These are phyloP conservation scores for Sphaerophoria taeniata DNA, from an alignment of 2,888 invertebrate species.

Conservation along the genomic window DNA sequence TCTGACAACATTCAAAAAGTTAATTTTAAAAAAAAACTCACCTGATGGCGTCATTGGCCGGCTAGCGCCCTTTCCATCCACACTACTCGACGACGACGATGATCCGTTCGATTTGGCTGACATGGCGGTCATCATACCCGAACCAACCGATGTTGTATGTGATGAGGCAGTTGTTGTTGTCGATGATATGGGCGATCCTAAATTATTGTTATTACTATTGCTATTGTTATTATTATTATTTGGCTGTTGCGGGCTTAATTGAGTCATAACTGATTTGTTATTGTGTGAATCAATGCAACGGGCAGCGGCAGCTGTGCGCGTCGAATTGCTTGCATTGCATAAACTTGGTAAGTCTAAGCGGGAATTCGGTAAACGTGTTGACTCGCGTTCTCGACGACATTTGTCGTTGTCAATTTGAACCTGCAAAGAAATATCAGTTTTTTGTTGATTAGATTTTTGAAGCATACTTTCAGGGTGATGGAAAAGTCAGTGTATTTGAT, in stretches of 20 bases:
- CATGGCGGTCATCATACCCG: slow-evolving; percentile 75
- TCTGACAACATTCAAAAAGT: too few species aligned
- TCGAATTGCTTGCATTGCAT: slow-evolving; percentile 77
- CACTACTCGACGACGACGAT: slow-evolving; percentile 79
- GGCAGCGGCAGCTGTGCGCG: slow-evolving; percentile 71
- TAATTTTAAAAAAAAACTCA: slow-evolving; percentile 67
- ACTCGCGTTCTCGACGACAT: slow-evolving; percentile 82
- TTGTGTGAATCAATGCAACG: slow-evolving; percentile 80
- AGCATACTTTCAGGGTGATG: slow-evolving; percentile 56
- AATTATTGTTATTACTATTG: slow-evolving; percentile 78
- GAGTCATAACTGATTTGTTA: slow-evolving; percentile 77
- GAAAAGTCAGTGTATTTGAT: neutral
- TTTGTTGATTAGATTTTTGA: neutral
- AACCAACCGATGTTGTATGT: slow-evolving; percentile 75
- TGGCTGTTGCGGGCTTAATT: slow-evolving; percentile 76
- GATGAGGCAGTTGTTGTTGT: slow-evolving; percentile 81
- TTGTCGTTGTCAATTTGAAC: slow-evolving; percentile 83
- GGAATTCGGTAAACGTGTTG: slow-evolving; percentile 78
- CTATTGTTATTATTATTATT: slow-evolving; percentile 74
- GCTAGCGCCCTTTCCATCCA: slow-evolving; percentile 79
- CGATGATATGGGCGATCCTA: slow-evolving; percentile 80
- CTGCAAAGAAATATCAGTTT: slow-evolving; percentile 75
- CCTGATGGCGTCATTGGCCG: slow-evolving; percentile 82
- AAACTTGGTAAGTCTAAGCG: slow-evolving; percentile 81
- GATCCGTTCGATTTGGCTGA: slow-evolving; percentile 82